Evolutionary conservation across 2,797 vertebrate species (phyloP).

Genomic region (Sarcophilus harrisii): DNA sequence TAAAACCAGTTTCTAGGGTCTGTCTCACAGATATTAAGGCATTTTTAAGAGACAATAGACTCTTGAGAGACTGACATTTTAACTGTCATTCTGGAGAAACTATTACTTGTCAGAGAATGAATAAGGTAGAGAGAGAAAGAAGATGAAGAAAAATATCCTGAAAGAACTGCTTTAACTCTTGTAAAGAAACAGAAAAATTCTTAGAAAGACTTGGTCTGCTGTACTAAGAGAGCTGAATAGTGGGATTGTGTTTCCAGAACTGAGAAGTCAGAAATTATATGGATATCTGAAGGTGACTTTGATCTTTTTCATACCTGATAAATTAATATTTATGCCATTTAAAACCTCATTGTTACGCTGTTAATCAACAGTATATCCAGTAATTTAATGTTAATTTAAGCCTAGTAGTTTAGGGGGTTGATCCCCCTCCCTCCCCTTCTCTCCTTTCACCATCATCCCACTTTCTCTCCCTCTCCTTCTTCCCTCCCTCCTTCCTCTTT

Average conservation of each 20-base stretch:
- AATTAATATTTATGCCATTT: background rate
- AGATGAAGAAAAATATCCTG: background rate
- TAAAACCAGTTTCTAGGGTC: background rate
- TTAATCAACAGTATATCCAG: background rate
- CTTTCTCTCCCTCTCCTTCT: no score
- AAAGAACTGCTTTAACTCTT: background rate
- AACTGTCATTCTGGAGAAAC: background rate
- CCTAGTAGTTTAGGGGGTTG: background rate
- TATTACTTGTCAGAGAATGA: background rate
- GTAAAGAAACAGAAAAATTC: background rate
- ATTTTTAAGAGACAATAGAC: background rate
- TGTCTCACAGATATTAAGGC: background rate
- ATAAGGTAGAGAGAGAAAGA: background rate
- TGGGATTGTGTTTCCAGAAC: background rate
- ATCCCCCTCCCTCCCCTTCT: background rate
- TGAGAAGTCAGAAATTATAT: background rate
- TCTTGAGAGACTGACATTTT: background rate
- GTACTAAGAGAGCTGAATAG: background rate
- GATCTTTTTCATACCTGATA: background rate
- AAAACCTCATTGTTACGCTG: background rate
- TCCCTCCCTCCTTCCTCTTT: no score
- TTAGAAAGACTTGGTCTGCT: background rate
- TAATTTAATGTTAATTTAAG: background rate
- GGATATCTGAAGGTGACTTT: background rate
- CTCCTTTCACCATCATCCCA: background rate